phyloP scores from a whole-genome alignment of 2,113 vertebrate species.

The Panthera tigris region DNA sequence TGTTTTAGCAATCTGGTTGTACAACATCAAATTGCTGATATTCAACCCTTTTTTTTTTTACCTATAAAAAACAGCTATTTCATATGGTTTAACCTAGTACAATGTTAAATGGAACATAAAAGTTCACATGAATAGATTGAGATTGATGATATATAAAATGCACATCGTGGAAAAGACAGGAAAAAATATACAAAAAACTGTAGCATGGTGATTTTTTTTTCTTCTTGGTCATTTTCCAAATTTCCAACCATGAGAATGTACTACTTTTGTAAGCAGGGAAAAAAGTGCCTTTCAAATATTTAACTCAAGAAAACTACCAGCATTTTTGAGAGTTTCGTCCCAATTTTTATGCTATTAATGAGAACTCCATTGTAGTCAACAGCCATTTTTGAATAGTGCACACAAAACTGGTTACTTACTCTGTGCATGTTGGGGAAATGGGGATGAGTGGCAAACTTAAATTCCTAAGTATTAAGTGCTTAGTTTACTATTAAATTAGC shows the following conservation, averaged over 20 bases:
- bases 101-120: background rate
- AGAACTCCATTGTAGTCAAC: background rate
- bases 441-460: background rate
- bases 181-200: background rate
- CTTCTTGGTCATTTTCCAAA: constrained; percentile 17
- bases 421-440: background rate
- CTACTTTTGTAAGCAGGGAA: background rate
- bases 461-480: background rate
- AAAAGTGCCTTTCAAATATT: background rate
- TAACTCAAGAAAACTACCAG: background rate
- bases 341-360: background rate
- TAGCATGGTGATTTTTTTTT: background rate
- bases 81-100: background rate
- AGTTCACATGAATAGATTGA: background rate
- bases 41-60: background rate
- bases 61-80: background rate
- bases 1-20: background rate
- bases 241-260: background rate
- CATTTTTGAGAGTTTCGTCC: background rate
- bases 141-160: background rate
- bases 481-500: background rate
- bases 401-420: background rate
- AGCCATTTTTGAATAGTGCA: background rate
- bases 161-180: background rate
- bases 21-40: background rate